Conservation (phyloP, 2,888 invertebrate species). For the Nomada fucata region DNA sequence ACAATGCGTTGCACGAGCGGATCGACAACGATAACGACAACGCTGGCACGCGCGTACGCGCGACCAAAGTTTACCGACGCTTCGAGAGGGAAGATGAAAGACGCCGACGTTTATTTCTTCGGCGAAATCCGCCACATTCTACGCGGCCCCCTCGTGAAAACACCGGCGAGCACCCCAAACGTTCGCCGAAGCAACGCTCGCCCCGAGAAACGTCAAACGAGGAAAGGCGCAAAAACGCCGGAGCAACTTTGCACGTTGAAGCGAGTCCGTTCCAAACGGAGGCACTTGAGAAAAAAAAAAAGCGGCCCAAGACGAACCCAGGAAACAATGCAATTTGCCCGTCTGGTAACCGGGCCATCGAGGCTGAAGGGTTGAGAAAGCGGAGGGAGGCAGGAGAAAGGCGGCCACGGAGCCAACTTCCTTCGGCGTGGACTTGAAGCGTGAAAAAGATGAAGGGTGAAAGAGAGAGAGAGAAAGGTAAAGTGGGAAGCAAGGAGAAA, state of each 20-base stretch:
- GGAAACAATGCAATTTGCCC: conserved; percentile 49
- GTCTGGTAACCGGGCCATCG: conserved; percentile 42
- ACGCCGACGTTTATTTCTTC: no score
- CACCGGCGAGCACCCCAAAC: no score
- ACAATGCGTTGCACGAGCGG: no score
- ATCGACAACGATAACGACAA: no score
- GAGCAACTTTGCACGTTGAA: neutral
- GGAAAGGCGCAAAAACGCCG: neutral
- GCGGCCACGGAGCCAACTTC: conserved; percentile 41
- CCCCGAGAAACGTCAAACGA: neutral
- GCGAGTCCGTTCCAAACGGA: neutral
- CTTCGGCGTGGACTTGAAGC: conserved; percentile 69
- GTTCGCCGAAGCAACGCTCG: neutral
- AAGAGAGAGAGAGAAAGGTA: neutral
- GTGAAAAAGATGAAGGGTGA: conserved; percentile 37
- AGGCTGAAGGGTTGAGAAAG: conserved; percentile 20
- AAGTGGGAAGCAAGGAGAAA: neutral
- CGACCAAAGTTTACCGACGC: no score
- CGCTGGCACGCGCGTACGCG: no score
- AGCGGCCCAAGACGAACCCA: neutral
- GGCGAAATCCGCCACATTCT: no score
- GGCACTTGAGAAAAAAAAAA: neutral
- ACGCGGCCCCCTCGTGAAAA: no score
- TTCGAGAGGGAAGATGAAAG: no score
- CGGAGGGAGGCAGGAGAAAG: conserved; percentile 34